These are phyloP conservation scores for Pseudopipra pipra DNA, from an alignment of 2,113 vertebrate species.

Conservation along the genomic window DNA sequence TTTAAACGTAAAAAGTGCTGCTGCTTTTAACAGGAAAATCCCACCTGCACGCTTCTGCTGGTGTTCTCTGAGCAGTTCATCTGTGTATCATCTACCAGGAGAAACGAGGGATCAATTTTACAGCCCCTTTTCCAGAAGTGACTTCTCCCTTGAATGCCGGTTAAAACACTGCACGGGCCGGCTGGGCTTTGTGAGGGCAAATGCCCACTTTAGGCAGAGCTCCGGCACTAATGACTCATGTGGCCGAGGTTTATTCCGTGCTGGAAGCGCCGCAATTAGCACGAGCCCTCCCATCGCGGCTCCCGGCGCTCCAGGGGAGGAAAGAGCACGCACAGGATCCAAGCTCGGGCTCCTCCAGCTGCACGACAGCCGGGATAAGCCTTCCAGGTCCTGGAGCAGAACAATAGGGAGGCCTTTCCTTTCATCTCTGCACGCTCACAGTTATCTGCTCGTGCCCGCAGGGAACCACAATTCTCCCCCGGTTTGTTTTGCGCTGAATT, in stretches of 20 bases:
- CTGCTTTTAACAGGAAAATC: not conserved
- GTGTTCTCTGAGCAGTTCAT: not conserved
- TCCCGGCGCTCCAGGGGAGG: not conserved
- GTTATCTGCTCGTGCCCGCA: slow-evolving; percentile 24
- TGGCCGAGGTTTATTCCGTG: not conserved
- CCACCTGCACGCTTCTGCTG: not conserved
- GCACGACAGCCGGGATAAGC: not conserved
- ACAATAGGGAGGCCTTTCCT: not conserved
- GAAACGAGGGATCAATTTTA: not conserved
- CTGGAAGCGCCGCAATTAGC: not conserved
- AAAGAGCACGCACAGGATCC: not conserved
- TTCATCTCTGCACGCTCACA: not conserved
- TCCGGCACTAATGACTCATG: not conserved
- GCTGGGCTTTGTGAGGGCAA: accelerated
- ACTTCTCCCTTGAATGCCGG: not conserved
- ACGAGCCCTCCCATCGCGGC: not conserved
- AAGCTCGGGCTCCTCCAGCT: not conserved
- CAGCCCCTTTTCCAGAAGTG: accelerated
- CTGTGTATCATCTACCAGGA: not conserved
- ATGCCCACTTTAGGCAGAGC: not conserved
- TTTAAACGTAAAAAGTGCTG: no score
- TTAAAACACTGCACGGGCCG: not conserved
- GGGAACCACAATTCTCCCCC: slow-evolving; percentile 24
- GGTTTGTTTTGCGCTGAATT: slow-evolving; percentile 5
- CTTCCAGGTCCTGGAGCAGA: not conserved